A percentile compares a stretch with the other conserved stretches of the same genome.
phyloP scores from a whole-genome alignment of 2,888 invertebrate species.

The Amblyteles armatorius region DNA sequence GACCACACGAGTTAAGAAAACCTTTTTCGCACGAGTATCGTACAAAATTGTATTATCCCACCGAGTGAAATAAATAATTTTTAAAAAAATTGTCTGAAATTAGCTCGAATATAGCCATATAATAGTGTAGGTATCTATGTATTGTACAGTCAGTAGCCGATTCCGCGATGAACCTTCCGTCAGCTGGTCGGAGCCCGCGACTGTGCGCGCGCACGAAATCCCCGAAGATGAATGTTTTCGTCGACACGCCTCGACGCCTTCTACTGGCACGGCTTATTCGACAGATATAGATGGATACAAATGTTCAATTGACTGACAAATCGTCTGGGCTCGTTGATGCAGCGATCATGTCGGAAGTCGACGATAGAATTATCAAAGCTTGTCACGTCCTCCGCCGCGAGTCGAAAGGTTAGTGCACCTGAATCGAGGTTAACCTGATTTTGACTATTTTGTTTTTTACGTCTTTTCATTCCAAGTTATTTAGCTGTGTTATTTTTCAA shows the following conservation, averaged over 20 bases:
- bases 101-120: too few species aligned
- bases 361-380: constrained; percentile 71
- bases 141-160: too few species aligned
- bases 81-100: too few species aligned
- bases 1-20: too few species aligned
- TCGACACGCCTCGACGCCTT: background rate
- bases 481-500: background rate
- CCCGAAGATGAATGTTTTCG: background rate
- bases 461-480: background rate
- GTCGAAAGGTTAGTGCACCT: constrained; percentile 73
- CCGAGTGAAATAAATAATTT: too few species aligned
- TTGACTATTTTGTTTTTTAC: constrained; percentile 2
- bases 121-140: too few species aligned
- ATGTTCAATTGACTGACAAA: background rate
- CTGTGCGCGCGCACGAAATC: background rate
- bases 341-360: constrained; percentile 25
- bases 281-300: background rate
- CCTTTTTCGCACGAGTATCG: too few species aligned
- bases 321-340: background rate
- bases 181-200: too few species aligned
- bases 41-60: too few species aligned
- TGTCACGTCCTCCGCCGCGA: constrained; percentile 76
- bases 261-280: background rate
- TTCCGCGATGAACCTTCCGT: too few species aligned
- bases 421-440: constrained; percentile 49